Evolutionary conservation across 2,797 vertebrate species (phyloP).

Genomic region (Emydoidea blandingii): DNA sequence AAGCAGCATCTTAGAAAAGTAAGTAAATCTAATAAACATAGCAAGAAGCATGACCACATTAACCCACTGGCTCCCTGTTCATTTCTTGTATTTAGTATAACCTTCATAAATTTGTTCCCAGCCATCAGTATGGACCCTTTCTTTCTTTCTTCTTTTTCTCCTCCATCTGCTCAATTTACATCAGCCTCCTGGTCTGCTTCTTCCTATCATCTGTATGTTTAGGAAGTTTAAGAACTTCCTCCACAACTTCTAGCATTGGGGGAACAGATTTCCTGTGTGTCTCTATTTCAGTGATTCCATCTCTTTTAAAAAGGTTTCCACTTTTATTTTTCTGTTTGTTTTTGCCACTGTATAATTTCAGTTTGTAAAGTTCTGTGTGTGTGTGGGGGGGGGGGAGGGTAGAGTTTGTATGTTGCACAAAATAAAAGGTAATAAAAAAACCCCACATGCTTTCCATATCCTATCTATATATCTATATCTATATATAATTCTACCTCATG

Average conservation of each 20-base stretch:
- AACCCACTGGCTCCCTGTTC: background rate
- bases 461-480: background rate
- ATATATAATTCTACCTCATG: background rate
- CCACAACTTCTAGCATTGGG: background rate
- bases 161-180: background rate
- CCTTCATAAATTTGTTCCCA: background rate
- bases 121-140: background rate
- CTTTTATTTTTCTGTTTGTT: conserved; percentile 6
- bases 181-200: background rate
- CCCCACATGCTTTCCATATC: conserved; percentile 31
- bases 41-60: background rate
- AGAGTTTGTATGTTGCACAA: background rate
- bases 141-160: background rate
- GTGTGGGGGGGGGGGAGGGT: background rate
- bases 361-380: background rate
- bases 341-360: background rate
- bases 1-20: background rate
- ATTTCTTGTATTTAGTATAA: background rate
- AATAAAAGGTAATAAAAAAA: background rate
- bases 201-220: conserved; percentile 3
- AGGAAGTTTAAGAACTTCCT: conserved; percentile 6
- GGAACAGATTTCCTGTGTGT: background rate
- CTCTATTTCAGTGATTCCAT: background rate
- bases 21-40: background rate
- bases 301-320: background rate